Evolutionary conservation across 2,797 vertebrate genomes (phyloP).

Genomic region (Zenarchopterus dispar): DNA sequence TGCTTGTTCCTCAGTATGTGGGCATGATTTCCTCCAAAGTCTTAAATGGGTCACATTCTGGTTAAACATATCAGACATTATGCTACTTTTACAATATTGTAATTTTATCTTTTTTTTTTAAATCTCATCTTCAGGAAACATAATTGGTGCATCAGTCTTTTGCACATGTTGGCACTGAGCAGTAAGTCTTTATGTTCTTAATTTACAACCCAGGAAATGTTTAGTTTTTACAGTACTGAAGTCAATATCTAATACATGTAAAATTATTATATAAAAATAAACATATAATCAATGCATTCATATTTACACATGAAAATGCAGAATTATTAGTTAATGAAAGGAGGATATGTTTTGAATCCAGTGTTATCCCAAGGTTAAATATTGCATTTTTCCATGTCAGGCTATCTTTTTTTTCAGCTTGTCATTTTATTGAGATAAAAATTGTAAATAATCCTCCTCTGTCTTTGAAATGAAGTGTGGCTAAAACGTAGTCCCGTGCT

Average conservation of each 20-base stretch:
- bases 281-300: not conserved
- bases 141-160: slow-evolving; percentile 34
- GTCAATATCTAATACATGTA: not conserved
- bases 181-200: not conserved
- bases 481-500: not conserved
- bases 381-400: not conserved
- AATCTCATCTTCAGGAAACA: slow-evolving; percentile 46
- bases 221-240: not conserved
- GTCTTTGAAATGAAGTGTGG: not conserved
- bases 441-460: not conserved
- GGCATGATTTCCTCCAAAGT: slow-evolving; percentile 57
- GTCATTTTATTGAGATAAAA: not conserved
- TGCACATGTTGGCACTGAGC: slow-evolving; percentile 35
- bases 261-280: not conserved
- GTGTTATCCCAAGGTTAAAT: not conserved
- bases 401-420: not conserved
- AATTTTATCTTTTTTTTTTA: slow-evolving; percentile 18
- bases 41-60: slow-evolving; percentile 68
- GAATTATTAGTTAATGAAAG: slow-evolving; percentile 7
- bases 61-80: slow-evolving; percentile 45
- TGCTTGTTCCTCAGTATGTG: slow-evolving; percentile 65
- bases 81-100: slow-evolving; percentile 23
- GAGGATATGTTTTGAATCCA: not conserved
- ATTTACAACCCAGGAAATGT: not conserved
- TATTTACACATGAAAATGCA: not conserved